These are phyloP conservation scores for Acleris holmiana DNA, from an alignment of 2,888 invertebrate genomes.

Conservation along the genomic window DNA sequence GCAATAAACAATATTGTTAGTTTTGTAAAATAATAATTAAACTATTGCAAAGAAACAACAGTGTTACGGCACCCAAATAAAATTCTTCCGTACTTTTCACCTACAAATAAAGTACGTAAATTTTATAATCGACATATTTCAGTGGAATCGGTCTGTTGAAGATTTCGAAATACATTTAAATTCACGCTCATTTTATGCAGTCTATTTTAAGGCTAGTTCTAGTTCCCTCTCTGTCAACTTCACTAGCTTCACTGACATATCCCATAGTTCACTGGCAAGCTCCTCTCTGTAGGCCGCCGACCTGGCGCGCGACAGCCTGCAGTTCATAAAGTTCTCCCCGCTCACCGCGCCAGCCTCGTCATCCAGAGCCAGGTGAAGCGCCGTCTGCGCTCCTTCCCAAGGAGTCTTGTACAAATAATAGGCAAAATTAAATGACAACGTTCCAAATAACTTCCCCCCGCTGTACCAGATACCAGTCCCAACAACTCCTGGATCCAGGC, in stretches of 20 bases:
- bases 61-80: too few species aligned
- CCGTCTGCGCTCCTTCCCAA: constrained; percentile 92
- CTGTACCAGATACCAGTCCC: constrained; percentile 89
- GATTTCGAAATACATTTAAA: too few species aligned
- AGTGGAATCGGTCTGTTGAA: too few species aligned
- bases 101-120: too few species aligned
- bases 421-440: constrained; percentile 84
- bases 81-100: too few species aligned
- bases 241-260: constrained; percentile 88
- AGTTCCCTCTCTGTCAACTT: constrained; percentile 87
- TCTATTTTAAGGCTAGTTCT: constrained; percentile 74
- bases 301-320: constrained; percentile 81
- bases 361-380: constrained; percentile 88
- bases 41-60: too few species aligned
- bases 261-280: constrained; percentile 91
- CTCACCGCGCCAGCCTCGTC: constrained; percentile 86
- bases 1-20: too few species aligned
- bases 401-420: constrained; percentile 90
- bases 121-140: too few species aligned
- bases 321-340: constrained; percentile 92
- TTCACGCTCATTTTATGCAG: neutral
- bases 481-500: constrained; percentile 93
- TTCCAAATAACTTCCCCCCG: constrained; percentile 71
- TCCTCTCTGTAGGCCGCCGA: constrained; percentile 86
- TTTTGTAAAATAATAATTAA: too few species aligned